Conservation (phyloP, 2,888 invertebrate genomes). For the Catotricha subobsoleta region DNA sequence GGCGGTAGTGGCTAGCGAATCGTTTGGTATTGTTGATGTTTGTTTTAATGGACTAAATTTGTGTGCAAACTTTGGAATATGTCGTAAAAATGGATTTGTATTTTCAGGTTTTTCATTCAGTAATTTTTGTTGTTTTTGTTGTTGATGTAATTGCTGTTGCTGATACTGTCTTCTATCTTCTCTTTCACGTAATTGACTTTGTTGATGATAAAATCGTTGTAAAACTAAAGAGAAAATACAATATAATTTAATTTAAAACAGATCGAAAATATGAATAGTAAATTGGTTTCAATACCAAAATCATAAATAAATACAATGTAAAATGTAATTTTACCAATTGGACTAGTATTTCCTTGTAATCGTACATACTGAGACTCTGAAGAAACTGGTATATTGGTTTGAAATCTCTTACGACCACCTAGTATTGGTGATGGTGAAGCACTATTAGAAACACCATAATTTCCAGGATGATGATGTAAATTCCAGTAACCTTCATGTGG, state of each 20-base stretch:
- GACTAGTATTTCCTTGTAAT: slow-evolving; percentile 52
- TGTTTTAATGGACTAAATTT: slow-evolving; percentile 4
- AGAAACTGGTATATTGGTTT: slow-evolving; percentile 15
- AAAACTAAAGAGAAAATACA: slow-evolving; percentile 31
- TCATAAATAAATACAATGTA: background rate
- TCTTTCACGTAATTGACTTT: slow-evolving; percentile 47
- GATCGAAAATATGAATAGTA: background rate
- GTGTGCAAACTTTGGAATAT: slow-evolving; percentile 15
- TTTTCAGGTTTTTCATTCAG: slow-evolving; percentile 9
- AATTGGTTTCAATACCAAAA: background rate
- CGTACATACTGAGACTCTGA: slow-evolving; percentile 16
- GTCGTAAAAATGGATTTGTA: slow-evolving; percentile 26
- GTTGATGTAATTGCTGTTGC: background rate
- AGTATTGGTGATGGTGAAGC: slow-evolving; percentile 13
- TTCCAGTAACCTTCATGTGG: slow-evolving; percentile 13
- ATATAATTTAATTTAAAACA: background rate
- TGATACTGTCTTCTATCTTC: slow-evolving; percentile 22
- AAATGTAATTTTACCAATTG: slow-evolving; percentile 33
- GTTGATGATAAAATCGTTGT: slow-evolving; percentile 62
- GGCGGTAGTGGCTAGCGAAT: background rate
- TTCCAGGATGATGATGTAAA: slow-evolving; percentile 16
- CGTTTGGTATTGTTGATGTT: background rate
- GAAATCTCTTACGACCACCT: slow-evolving; percentile 17
- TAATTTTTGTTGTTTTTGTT: background rate
- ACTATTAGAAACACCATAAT: slow-evolving; percentile 13